Conservation (phyloP, 2,113 vertebrate species). For the Murina feae region DNA sequence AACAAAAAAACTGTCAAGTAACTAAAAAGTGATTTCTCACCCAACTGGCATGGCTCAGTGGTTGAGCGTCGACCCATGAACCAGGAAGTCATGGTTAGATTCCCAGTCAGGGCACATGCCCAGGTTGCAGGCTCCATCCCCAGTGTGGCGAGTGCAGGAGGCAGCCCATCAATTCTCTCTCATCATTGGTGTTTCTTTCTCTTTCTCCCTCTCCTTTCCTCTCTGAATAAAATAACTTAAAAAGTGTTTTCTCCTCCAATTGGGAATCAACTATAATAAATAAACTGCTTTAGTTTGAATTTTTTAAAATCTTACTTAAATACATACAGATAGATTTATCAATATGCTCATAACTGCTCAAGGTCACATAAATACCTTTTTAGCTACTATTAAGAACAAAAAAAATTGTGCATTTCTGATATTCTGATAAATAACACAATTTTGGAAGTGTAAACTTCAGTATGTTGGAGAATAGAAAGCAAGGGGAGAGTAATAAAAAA, state of each 20-base stretch:
- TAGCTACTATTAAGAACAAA: neutral
- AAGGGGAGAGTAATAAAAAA: neutral
- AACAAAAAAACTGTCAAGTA: neutral
- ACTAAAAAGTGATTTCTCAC: slow-evolving; percentile 6
- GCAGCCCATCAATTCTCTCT: no score
- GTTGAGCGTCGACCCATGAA: no score
- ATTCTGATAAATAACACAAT: neutral
- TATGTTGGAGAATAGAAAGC: neutral
- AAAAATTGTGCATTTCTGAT: neutral
- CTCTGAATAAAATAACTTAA: neutral
- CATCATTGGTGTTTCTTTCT: no score
- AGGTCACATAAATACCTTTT: neutral
- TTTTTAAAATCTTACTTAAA: neutral
- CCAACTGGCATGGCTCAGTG: neutral
- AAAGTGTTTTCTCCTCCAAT: neutral
- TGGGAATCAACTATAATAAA: neutral
- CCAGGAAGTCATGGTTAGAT: no score
- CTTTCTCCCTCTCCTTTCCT: no score
- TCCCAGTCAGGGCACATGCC: no score
- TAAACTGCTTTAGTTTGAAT: neutral
- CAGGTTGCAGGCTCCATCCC: no score
- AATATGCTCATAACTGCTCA: neutral
- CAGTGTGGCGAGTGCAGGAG: no score
- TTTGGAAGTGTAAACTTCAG: neutral
- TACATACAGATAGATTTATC: neutral